Percentiles rank a stretch among this genome's conserved stretches.
phyloP scores from a whole-genome alignment of 2,113 vertebrate genomes.

The Rhinoptilus africanus region DNA sequence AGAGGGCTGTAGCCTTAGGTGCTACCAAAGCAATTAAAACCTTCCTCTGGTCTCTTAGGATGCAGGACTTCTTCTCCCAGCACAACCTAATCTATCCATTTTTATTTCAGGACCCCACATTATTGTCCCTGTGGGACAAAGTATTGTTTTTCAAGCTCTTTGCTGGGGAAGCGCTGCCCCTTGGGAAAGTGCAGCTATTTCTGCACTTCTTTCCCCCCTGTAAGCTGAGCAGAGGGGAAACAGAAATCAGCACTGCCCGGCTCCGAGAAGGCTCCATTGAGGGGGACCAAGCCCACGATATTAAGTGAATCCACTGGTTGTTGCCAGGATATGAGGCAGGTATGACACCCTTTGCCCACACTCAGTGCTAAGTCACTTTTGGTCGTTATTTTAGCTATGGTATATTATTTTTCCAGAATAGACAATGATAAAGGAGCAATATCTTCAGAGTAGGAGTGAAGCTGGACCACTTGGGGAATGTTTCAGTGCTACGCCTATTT shows the following conservation, averaged over 20 bases:
- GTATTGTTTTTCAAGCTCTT: background rate
- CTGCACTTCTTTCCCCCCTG: background rate
- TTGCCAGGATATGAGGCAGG: background rate
- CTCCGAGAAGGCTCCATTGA: background rate
- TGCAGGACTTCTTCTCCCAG: background rate
- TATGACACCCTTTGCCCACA: background rate
- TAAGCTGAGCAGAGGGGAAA: background rate
- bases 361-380: background rate
- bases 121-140: background rate
- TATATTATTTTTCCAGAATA: background rate
- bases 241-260: background rate
- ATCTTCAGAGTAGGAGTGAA: background rate
- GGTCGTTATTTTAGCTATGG: background rate
- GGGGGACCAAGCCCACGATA: background rate
- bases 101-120: background rate
- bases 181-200: background rate
- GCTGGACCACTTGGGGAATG: background rate
- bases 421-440: background rate
- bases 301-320: background rate
- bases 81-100: background rate
- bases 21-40: background rate
- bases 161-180: background rate
- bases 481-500: background rate
- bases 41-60: background rate
- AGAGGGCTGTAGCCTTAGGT: background rate